These are phyloP conservation scores for Crotalus helleri DNA, from an alignment of 2,113 vertebrate species.

Conservation along the genomic window DNA sequence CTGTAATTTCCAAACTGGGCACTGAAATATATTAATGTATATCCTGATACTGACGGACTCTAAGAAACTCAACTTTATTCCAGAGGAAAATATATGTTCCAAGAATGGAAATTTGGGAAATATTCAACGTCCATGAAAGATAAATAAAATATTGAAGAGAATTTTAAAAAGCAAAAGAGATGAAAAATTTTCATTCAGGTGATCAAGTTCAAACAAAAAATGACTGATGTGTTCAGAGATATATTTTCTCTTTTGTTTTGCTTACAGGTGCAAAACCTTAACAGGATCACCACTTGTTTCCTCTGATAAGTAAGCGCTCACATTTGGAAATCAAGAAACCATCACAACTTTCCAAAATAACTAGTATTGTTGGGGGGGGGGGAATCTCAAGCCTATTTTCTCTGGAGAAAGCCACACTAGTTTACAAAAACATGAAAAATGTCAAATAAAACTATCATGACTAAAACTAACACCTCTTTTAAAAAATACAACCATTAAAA, in stretches of 20 bases:
- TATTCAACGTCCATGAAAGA: not conserved
- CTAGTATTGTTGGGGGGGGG: not conserved
- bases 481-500: not conserved
- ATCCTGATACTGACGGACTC: not conserved
- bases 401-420: not conserved
- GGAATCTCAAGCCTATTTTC: not conserved
- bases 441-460: not conserved
- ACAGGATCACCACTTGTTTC: not conserved
- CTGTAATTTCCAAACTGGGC: not conserved
- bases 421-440: not conserved
- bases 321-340: not conserved
- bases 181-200: not conserved
- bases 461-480: not conserved
- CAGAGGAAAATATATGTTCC: not conserved
- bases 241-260: not conserved
- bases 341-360: not conserved
- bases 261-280: not conserved
- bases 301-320: not conserved
- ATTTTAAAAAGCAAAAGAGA: not conserved
- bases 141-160: not conserved
- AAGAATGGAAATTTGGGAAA: not conserved
- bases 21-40: not conserved
- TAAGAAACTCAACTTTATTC: not conserved
- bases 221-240: not conserved
- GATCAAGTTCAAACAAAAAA: not conserved